Base-by-base conservation (phyloP, 2,797 vertebrate genomes). In the Yasuhikotakia modesta region DNA sequence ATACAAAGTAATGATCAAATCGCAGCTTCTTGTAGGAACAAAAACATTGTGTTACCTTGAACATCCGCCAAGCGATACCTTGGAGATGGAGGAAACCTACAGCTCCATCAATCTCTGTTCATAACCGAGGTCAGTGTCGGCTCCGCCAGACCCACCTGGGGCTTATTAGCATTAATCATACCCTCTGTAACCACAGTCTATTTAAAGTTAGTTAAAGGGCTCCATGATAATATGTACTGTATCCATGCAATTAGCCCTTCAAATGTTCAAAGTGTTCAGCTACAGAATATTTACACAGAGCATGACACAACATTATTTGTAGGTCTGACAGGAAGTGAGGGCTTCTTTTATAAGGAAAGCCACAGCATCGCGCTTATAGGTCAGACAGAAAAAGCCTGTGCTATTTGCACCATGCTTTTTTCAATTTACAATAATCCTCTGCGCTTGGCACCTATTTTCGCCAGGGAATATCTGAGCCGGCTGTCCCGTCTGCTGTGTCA, bases 351-450 rank as follows among this genome's bases (percentile, higher is more conserved):
- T n/a, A n/a, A n/a, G n/a, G n/a, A n/a, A n/a, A n/a, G n/a, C n/a
- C n/a, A n/a, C n/a, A n/a, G n/a, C 35, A 13, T 27, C 53, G 35
- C 2, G 6, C 53, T 60, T 43, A 53, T 55, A 61, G 61, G 64
- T 73, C 65, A 65, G 43, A 63, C 45, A 67, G 12, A 46, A 73
- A 76, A 58, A 19, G 5, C 69, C 10, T 43, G 17, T 22, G 61
- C 24, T 66, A 73, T 80, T 78, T 65, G 60, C 46, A 68, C 78
- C 72, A 67, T 11, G 70, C 48, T 66, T 68, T 81, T 79, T 77
- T 71, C 48, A 52, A 81, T 80, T 66, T 19, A 30, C 63, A 65
- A 45, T 86, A 84, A 86, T 82, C 81, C 83, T 79, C 22, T n/a
- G 32, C n/a, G n/a, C 76, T 82, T 71, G 22, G 71, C 55, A 71